Conservation (phyloP, 2,888 invertebrate species). For the Orthosia gothica region DNA sequence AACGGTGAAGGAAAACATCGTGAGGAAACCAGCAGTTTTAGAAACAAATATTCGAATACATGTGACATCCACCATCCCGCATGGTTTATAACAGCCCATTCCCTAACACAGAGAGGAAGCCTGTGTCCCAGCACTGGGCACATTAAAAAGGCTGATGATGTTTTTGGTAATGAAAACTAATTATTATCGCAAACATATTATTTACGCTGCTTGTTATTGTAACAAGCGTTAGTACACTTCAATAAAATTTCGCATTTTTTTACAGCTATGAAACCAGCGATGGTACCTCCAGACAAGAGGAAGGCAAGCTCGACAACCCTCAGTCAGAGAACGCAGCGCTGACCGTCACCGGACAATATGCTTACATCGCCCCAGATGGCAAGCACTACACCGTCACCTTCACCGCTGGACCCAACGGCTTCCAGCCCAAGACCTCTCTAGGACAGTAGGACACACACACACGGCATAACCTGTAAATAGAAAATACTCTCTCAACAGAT, state of each 20-base stretch:
- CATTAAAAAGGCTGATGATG: too few species aligned
- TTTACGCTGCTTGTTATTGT: background rate
- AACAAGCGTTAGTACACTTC: background rate
- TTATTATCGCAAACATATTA: background rate
- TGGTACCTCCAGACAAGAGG: constrained; percentile 92
- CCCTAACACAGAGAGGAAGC: too few species aligned
- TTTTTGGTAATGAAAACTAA: background rate
- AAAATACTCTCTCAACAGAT: constrained; percentile 66
- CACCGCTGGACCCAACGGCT: constrained; percentile 92
- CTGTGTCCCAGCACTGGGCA: too few species aligned
- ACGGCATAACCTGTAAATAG: constrained; percentile 64
- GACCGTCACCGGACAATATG: constrained; percentile 92
- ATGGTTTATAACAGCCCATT: too few species aligned
- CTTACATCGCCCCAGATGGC: constrained; percentile 93
- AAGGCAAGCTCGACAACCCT: constrained; percentile 93
- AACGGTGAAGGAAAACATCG: too few species aligned
- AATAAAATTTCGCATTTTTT: constrained; percentile 10
- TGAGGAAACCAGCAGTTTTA: too few species aligned
- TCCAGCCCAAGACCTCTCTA: constrained; percentile 90
- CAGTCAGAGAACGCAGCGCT: constrained; percentile 92
- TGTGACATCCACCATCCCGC: too few species aligned
- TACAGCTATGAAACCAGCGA: constrained; percentile 93
- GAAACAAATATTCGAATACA: too few species aligned
- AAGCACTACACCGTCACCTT: constrained; percentile 93
- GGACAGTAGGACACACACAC: constrained; percentile 78